Evolutionary conservation across 2,888 invertebrate species (phyloP), one percentile per base, ranked within the genome.

Genomic region (Nematopogon swammerdamellus): DNA sequence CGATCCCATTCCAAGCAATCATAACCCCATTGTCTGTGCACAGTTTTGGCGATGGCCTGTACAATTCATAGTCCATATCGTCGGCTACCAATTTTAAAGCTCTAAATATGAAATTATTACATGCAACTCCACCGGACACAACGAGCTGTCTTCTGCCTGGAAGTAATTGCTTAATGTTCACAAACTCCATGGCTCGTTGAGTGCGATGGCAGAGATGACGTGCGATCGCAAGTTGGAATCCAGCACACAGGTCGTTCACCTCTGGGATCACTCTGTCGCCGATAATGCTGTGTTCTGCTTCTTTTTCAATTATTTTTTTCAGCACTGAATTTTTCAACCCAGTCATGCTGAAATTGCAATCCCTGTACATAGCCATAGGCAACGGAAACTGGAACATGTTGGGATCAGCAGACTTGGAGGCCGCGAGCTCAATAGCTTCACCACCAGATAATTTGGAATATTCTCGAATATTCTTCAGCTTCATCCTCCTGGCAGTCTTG

Each of bases 11-110:
- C 97, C 98, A 98, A 17, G 98, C 98, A 59, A 99, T 93, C 99
- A 99, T 99, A 29, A 96, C 85, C 6, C 98, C 99, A 82, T 99
- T 99, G 68, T 99, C 99, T 0, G 95, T 96, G 66, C 99, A 99
- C 10, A 95, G 82, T 61, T 84, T 82, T 18, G 89, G 86, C 2
- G 94, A 91, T 14, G 97, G 96, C 51, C 91, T 83, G 50, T 85
- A 77, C 3, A 92, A 74, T 60, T 75, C 76, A 59, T 85, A 92
- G 1, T 81, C 83, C 59, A 82, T 80, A 57, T 85, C 80, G 16
- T 79, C 61, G 57, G 92, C 89, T 54, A 96, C 65, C 46, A 85
- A 70, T 60, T 82, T 61, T 17, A 99, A 70, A 47, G 87, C 85
- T 55, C 82, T 72, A 47, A 85, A 85, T 48, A 98, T 87, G 61